phyloP scores from a whole-genome alignment of 2,888 invertebrate species.

The Parnassius mnemosyne region DNA sequence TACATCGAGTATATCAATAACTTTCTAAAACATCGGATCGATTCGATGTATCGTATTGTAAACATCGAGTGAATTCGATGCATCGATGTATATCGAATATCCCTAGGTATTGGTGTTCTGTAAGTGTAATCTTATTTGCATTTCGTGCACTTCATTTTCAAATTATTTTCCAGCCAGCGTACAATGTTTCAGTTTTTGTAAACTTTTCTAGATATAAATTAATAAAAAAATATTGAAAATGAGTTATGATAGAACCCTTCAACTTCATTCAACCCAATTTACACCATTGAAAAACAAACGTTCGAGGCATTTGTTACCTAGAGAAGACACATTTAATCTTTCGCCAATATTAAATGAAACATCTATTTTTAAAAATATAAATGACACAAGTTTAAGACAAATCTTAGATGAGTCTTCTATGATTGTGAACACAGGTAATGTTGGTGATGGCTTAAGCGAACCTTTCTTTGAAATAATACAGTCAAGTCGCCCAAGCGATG shows the following conservation, averaged over 20 bases:
- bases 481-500: slow-evolving; percentile 67
- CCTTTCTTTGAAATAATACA: slow-evolving; percentile 75
- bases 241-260: slow-evolving; percentile 56
- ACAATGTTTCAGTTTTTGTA: slow-evolving; percentile 12
- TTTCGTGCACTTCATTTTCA: too few species aligned
- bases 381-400: slow-evolving; percentile 70
- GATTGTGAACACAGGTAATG: slow-evolving; percentile 49
- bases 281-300: slow-evolving; percentile 63
- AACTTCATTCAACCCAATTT: slow-evolving; percentile 59
- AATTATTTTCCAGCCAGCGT: slow-evolving; percentile 1
- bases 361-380: slow-evolving; percentile 69
- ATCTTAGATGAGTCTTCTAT: slow-evolving; percentile 70
- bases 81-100: too few species aligned
- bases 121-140: too few species aligned
- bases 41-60: too few species aligned
- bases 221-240: slow-evolving; percentile 35
- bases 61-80: too few species aligned
- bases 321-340: slow-evolving; percentile 68
- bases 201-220: slow-evolving; percentile 14
- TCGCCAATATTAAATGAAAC: slow-evolving; percentile 73
- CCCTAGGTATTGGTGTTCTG: too few species aligned
- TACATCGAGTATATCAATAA: too few species aligned
- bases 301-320: slow-evolving; percentile 53
- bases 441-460: slow-evolving; percentile 63
- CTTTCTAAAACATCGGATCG: too few species aligned